Percentiles rank a stretch among this genome's conserved stretches.
Evolutionary conservation across 1,140 invertebrate genomes (phyloP).

Genomic region (Orius insidiosus): DNA sequence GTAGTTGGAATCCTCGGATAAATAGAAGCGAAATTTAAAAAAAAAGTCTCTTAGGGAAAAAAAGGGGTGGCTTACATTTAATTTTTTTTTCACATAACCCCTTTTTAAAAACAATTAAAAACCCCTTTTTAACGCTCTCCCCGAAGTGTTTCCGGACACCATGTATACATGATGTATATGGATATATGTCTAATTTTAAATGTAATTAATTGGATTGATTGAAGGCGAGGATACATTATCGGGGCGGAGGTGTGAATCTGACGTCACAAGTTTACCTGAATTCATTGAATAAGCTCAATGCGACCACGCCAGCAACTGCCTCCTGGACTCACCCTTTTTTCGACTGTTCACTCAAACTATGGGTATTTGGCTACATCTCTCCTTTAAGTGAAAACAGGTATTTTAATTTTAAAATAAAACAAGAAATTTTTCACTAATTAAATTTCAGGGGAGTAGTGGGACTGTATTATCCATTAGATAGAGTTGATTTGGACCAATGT

Average conservation of each 20-base stretch:
- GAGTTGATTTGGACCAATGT: slow-evolving; percentile 26
- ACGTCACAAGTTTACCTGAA: slow-evolving; percentile 9
- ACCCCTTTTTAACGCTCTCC: too few species aligned
- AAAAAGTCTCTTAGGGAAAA: too few species aligned
- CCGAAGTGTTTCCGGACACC: too few species aligned
- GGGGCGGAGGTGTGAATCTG: background rate
- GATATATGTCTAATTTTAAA: too few species aligned
- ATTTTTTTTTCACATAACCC: too few species aligned
- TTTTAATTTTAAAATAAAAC: background rate
- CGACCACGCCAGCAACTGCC: slow-evolving; percentile 1
- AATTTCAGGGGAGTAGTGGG: slow-evolving; percentile 20
- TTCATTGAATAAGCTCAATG: slow-evolving; percentile 6
- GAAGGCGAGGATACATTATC: slow-evolving; percentile 5
- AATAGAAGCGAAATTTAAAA: too few species aligned
- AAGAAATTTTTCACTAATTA: background rate
- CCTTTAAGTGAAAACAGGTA: background rate
- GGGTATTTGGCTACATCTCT: slow-evolving; percentile 17
- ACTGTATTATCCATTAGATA: slow-evolving; percentile 22
- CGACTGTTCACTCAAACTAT: slow-evolving; percentile 16
- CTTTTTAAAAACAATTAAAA: too few species aligned
- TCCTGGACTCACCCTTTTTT: slow-evolving; percentile 18
- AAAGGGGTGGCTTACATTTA: too few species aligned
- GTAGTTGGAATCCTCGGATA: too few species aligned
- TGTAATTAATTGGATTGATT: too few species aligned
- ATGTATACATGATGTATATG: too few species aligned